Evolutionary conservation across 2,113 vertebrate genomes (phyloP).

Genomic region (Charina bottae): DNA sequence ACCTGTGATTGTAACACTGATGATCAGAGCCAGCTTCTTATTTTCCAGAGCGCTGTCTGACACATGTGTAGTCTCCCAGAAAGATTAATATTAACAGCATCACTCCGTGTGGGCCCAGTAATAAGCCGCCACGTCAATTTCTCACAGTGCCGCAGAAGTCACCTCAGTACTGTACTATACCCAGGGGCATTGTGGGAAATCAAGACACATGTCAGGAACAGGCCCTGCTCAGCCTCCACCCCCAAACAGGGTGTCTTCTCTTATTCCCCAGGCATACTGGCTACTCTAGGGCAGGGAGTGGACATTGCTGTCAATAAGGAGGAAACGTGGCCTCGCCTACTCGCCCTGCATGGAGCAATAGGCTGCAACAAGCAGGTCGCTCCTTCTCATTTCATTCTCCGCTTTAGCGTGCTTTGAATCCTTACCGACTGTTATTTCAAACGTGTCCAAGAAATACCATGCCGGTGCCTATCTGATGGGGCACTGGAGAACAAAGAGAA

Average conservation of each 20-base stretch:
- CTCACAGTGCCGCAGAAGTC: neutral
- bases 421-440: neutral
- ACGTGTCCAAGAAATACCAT: neutral
- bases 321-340: neutral
- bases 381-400: neutral
- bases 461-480: neutral
- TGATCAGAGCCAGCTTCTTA: neutral
- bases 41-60: neutral
- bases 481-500: neutral
- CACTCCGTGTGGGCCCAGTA: neutral
- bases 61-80: too few species aligned
- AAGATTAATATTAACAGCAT: neutral
- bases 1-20: neutral
- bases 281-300: neutral
- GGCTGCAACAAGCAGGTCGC: neutral
- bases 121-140: neutral
- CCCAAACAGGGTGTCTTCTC: neutral
- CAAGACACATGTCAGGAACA: neutral
- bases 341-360: too few species aligned
- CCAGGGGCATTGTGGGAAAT: neutral
- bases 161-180: neutral
- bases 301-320: neutral
- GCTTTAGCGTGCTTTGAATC: neutral
- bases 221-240: neutral
- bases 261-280: neutral